These are phyloP conservation scores for Dysidea cf. avara DNA, from an alignment of 37 sponge, comb jelly and placozoan species.

Conservation along the genomic window DNA sequence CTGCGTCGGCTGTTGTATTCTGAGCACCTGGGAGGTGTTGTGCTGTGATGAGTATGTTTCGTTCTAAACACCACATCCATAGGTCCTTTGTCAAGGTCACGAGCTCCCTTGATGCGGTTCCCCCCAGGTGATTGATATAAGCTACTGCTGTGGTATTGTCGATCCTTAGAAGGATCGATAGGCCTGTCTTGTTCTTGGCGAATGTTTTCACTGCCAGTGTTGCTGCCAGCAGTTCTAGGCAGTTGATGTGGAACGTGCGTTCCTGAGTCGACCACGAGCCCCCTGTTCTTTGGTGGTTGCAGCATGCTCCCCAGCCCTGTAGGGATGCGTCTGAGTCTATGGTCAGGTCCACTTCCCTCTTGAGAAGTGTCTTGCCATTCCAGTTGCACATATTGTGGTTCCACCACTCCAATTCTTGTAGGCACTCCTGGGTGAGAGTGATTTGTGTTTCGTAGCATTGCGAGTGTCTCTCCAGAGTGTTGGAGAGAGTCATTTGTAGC, in stretches of 20 bases:
- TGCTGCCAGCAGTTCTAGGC: constrained; percentile 37
- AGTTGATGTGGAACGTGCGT: constrained; percentile 37
- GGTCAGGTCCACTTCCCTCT: neutral
- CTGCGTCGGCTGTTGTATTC: constrained; percentile 9
- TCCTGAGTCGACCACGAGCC: constrained; percentile 29
- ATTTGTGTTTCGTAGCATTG: constrained; percentile 7
- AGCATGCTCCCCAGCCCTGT: constrained; percentile 35
- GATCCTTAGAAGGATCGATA: constrained; percentile 14
- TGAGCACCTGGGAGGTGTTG: constrained; percentile 14
- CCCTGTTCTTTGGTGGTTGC: neutral
- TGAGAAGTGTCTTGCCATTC: constrained; percentile 20
- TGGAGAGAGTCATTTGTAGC: neutral
- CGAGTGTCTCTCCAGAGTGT: neutral
- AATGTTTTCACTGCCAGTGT: constrained; percentile 29
- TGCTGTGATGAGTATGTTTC: constrained; percentile 29
- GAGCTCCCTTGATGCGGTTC: constrained; percentile 19
- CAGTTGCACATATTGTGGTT: neutral
- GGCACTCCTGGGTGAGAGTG: neutral
- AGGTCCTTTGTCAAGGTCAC: constrained; percentile 10
- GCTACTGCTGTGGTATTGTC: constrained; percentile 37
- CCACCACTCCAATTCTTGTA: constrained; percentile 45
- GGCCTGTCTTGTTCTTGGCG: neutral
- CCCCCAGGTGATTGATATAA: constrained; percentile 55
- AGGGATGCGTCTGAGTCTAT: constrained; percentile 43
- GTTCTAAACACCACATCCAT: constrained; percentile 26